A percentile compares a stretch with the other conserved stretches of the same genome.
Evolutionary conservation across 1,140 invertebrate genomes (phyloP).

Genomic region (Nixonia krombeini): DNA sequence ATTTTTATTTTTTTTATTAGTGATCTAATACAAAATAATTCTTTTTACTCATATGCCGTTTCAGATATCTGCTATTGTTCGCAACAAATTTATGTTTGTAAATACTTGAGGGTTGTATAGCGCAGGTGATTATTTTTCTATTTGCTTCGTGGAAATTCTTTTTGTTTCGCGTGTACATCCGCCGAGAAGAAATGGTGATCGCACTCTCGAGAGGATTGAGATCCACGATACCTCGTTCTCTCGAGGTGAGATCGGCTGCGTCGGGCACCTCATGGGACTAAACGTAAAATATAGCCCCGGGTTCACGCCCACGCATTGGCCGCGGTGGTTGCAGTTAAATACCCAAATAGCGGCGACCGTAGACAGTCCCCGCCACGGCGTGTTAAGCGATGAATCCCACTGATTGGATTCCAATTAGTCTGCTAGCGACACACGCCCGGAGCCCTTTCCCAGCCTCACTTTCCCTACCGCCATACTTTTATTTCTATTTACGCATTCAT

Average conservation of each 20-base stretch:
- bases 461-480: no score
- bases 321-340: slow-evolving; percentile 57
- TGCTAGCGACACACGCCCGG: slow-evolving; percentile 51
- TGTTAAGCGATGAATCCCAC: slow-evolving; percentile 64
- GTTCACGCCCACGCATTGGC: slow-evolving; percentile 59
- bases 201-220: slow-evolving; percentile 4
- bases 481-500: no score
- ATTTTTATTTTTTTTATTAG: no score
- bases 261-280: slow-evolving; percentile 50
- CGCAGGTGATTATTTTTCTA: not conserved
- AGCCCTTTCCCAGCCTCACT: slow-evolving; percentile 7
- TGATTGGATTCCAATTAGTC: slow-evolving; percentile 68
- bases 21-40: no score
- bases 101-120: no score
- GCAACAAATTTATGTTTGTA: no score
- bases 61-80: no score
- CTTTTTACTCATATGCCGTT: no score
- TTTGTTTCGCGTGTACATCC: slow-evolving; percentile 7
- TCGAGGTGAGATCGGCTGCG: slow-evolving; percentile 45
- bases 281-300: slow-evolving; percentile 61
- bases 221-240: slow-evolving; percentile 21
- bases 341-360: slow-evolving; percentile 56
- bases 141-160: not conserved
- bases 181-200: slow-evolving; percentile 11
- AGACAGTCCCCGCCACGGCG: slow-evolving; percentile 20